A percentile compares a stretch with the other conserved stretches of the same genome.
phyloP scores from a whole-genome alignment of 1,140 invertebrate species.

The Drosophila pallidifrons region DNA sequence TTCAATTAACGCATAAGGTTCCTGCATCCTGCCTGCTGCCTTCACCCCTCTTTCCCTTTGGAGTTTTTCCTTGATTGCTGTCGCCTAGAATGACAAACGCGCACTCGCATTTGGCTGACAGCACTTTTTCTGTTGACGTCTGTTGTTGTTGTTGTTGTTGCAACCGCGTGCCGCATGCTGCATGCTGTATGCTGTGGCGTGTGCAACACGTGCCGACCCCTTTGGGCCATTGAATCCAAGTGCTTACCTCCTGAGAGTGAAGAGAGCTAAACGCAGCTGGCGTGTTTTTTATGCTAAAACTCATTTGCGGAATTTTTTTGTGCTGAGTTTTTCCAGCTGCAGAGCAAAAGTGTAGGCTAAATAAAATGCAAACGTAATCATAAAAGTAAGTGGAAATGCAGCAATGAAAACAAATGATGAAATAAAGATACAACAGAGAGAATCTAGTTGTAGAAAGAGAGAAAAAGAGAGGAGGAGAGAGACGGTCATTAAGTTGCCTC shows the following conservation, averaged over 20 bases:
- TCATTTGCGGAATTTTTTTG: conserved; percentile 66
- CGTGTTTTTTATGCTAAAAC: conserved; percentile 24
- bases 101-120: conserved; percentile 45
- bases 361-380: conserved; percentile 62
- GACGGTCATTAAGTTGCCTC: conserved; percentile 35
- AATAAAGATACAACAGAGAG: conserved; percentile 29
- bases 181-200: conserved; percentile 2
- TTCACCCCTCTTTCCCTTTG: no score
- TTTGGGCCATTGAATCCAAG: conserved; percentile 32
- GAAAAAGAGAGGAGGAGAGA: not conserved
- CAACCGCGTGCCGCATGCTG: conserved; percentile 19
- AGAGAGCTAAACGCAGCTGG: conserved; percentile 24
- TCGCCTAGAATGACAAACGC: conserved; percentile 52
- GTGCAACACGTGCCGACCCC: conserved; percentile 50
- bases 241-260: conserved; percentile 14
- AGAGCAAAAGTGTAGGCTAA: conserved; percentile 38
- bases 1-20: conserved; percentile 44
- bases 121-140: conserved; percentile 13
- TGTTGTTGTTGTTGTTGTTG: not conserved
- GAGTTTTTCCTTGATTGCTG: conserved; percentile 37
- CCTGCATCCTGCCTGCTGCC: not conserved
- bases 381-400: conserved; percentile 50
- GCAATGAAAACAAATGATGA: conserved; percentile 55
- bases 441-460: not conserved
- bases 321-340: conserved; percentile 58